Conservation (phyloP, 2,888 invertebrate genomes). For the Microctonus hyperodae region DNA sequence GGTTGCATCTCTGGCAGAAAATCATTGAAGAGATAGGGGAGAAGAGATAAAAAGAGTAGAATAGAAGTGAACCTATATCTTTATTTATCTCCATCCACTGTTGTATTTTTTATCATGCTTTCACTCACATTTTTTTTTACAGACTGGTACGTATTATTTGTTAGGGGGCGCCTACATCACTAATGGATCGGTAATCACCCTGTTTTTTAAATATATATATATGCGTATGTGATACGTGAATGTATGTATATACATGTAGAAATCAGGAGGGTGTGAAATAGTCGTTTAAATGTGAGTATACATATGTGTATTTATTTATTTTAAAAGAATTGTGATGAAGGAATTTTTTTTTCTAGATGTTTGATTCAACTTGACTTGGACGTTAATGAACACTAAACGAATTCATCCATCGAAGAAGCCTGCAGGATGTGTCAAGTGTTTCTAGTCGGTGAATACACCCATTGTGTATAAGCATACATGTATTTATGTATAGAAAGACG, state of each 20-base stretch:
- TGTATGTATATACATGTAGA: conserved; percentile 12
- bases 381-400: conserved; percentile 61
- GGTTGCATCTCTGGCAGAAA: conserved; percentile 4
- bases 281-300: neutral
- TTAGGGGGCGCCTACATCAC: conserved; percentile 50
- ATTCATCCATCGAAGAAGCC: conserved; percentile 49
- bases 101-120: neutral
- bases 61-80: neutral
- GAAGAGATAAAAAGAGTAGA: too few species aligned
- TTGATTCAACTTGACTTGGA: conserved; percentile 51
- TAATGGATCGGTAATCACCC: conserved; percentile 61
- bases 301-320: too few species aligned
- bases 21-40: conserved; percentile 9
- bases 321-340: neutral
- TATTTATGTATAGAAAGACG: conserved; percentile 2
- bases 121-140: conserved; percentile 3
- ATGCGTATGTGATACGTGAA: conserved; percentile 10
- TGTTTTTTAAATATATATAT: conserved; percentile 16
- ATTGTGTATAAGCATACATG: neutral
- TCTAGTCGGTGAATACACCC: conserved; percentile 32
- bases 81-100: neutral
- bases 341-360: conserved; percentile 24
- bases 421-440: neutral
- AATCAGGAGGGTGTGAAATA: neutral
- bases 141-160: conserved; percentile 56